These are phyloP conservation scores for Rachycentron canadum DNA, from an alignment of 2,797 vertebrate species.

Conservation along the genomic window DNA sequence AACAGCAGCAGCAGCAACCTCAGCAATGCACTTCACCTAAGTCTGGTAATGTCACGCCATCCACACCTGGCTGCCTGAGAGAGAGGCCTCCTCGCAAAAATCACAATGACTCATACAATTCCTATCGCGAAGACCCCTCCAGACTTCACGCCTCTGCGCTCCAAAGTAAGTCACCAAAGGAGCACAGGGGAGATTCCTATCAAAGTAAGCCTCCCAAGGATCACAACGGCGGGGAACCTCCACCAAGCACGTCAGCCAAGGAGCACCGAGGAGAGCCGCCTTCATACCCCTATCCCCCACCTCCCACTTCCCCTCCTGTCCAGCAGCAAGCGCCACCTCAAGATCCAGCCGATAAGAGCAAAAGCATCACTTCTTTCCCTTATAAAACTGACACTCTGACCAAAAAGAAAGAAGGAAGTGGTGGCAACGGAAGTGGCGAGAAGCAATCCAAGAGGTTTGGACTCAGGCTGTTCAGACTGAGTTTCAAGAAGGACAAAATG, in stretches of 20 bases:
- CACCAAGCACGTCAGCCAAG: constrained; percentile 89
- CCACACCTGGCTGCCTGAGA: constrained; percentile 94
- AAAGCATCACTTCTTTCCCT: constrained; percentile 95
- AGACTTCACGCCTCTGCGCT: constrained; percentile 92
- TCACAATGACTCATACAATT: constrained; percentile 96
- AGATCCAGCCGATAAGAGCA: constrained; percentile 92
- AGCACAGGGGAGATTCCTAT: constrained; percentile 82
- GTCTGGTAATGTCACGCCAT: constrained; percentile 93
- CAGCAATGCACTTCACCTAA: constrained; percentile 95
- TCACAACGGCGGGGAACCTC: constrained; percentile 83
- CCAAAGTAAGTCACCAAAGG: constrained; percentile 92
- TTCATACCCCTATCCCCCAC: constrained; percentile 84
- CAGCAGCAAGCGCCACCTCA: constrained; percentile 85
- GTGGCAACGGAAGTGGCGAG: constrained; percentile 87
- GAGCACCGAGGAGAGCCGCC: constrained; percentile 87
- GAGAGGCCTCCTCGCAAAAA: constrained; percentile 95
- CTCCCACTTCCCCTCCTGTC: constrained; percentile 89
- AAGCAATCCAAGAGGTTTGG: constrained; percentile 99
- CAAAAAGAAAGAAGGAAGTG: constrained; percentile 94
- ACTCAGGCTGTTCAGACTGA: constrained; percentile 96
- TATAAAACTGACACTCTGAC: constrained; percentile 98
- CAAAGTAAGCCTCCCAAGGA: constrained; percentile 85
- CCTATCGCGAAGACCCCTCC: constrained; percentile 93
- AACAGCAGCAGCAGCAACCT: constrained; percentile 74
- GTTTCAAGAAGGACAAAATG: constrained; percentile 99